Conservation (phyloP, 2,888 invertebrate species). For the Cantharis nigra region DNA sequence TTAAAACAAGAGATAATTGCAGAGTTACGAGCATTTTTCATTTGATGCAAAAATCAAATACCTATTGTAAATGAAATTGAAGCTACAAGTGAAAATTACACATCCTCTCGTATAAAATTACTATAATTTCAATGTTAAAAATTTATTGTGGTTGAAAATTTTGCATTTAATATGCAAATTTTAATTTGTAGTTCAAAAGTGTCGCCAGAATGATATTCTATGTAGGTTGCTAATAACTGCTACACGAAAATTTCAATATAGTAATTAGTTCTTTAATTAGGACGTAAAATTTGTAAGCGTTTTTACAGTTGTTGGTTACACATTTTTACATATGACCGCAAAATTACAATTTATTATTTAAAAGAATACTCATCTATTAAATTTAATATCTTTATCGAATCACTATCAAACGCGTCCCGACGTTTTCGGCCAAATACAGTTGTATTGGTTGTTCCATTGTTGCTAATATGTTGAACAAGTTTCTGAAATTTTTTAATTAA, state of each 20-base stretch:
- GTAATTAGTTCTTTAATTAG: not conserved
- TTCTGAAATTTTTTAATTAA: conserved; percentile 58
- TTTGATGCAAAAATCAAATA: no score
- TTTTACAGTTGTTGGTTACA: not conserved
- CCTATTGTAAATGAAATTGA: no score
- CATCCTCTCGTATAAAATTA: no score
- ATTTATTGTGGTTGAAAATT: no score
- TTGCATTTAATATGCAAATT: no score
- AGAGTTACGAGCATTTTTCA: no score
- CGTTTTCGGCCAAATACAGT: conserved; percentile 48
- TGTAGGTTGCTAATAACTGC: not conserved
- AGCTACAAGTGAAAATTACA: no score
- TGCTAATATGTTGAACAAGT: conserved; percentile 69
- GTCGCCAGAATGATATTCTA: not conserved
- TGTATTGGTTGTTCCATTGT: conserved; percentile 60
- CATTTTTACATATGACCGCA: not conserved
- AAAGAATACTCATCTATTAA: conserved; percentile 47
- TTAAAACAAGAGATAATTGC: no score
- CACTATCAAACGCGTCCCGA: conserved; percentile 37
- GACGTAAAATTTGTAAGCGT: not conserved
- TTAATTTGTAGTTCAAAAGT: not conserved
- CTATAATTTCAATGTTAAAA: no score
- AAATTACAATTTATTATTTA: conserved; percentile 7
- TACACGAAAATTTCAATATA: not conserved
- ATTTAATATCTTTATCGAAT: conserved; percentile 43